Conservation (phyloP, 2,888 invertebrate genomes). For the Drosophila conformis region DNA sequence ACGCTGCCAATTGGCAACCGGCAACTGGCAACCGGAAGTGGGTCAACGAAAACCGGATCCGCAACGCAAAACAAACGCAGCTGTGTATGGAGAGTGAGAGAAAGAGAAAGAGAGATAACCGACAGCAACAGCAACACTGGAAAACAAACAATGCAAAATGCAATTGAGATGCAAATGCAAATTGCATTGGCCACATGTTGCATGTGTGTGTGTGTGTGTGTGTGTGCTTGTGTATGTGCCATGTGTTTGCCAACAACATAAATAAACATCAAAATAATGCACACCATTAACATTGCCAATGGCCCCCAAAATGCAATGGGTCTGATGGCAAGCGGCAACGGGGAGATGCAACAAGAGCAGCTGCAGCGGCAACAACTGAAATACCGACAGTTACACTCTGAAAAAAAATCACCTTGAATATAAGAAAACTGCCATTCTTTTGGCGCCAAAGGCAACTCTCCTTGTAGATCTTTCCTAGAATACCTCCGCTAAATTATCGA, state of each 20-base stretch:
- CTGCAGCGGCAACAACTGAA: constrained; percentile 9
- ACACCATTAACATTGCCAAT: constrained; percentile 81
- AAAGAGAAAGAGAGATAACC: constrained; percentile 4
- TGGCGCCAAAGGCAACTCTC: too few relatives aligned
- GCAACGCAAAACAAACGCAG: constrained; percentile 61
- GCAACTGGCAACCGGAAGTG: constrained; percentile 79
- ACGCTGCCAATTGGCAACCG: constrained; percentile 42
- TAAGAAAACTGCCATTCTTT: not conserved
- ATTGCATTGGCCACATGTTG: constrained; percentile 75
- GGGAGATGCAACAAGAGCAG: constrained; percentile 14
- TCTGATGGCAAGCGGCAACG: constrained; percentile 17
- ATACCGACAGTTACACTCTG: constrained; percentile 13
- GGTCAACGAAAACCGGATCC: constrained; percentile 83
- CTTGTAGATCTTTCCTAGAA: too few relatives aligned
- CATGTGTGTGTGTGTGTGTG: constrained; percentile 36
- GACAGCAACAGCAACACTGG: constrained; percentile 35
- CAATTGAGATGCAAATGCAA: constrained; percentile 80
- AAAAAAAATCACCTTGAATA: not conserved
- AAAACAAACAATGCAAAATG: constrained; percentile 74
- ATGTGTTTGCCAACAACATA: constrained; percentile 70
- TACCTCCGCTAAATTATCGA: not conserved
- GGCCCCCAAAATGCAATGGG: constrained; percentile 69
- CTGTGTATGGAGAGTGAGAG: constrained; percentile 65
- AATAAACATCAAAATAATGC: constrained; percentile 81
- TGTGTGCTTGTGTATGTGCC: constrained; percentile 14